Percentiles rank a stretch among this genome's conserved stretches.
Conservation (phyloP, 2,797 vertebrate genomes). For the Amazonetta brasiliensis region DNA sequence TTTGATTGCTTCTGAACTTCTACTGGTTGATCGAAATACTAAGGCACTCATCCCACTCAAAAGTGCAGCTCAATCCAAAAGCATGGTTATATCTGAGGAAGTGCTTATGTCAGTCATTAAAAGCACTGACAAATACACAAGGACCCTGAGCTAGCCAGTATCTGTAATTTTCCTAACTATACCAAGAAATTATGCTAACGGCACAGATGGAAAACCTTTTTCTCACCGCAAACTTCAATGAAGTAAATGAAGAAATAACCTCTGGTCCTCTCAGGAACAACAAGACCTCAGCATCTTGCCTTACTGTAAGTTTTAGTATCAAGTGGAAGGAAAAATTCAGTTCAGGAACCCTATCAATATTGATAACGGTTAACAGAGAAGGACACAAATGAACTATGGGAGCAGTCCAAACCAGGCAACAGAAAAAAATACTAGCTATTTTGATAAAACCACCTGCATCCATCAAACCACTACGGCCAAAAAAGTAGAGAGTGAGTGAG, state of each 20-base stretch:
- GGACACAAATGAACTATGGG: not conserved
- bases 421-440: not conserved
- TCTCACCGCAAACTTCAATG: not conserved
- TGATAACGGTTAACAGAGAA: not conserved
- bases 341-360: not conserved
- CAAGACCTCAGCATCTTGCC: not conserved
- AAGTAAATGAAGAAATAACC: not conserved
- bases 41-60: not conserved
- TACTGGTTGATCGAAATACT: not conserved
- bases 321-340: not conserved
- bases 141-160: not conserved
- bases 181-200: not conserved
- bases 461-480: not conserved
- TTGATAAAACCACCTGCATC: not conserved
- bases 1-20: not conserved
- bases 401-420: not conserved
- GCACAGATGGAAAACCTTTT: not conserved
- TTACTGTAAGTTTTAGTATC: not conserved
- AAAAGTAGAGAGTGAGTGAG: fast-evolving
- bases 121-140: not conserved
- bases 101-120: not conserved
- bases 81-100: not conserved
- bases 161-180: not conserved
- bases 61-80: not conserved
- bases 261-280: not conserved